Evolutionary conservation across 2,888 invertebrate species (phyloP).

Genomic region (Melanchra persicariae): DNA sequence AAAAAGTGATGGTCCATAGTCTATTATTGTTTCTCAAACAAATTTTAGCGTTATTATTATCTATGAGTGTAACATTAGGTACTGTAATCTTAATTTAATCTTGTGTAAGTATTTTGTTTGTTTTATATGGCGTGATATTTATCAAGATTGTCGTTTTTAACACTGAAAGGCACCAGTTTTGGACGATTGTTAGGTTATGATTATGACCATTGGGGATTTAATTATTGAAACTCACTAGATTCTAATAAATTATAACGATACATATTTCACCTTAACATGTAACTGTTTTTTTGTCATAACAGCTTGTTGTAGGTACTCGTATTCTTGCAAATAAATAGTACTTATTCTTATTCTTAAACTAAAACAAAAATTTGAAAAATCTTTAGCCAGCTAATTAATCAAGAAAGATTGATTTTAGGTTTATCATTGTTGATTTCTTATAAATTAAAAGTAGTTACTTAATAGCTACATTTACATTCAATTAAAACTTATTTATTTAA

Average conservation of each 20-base stretch:
- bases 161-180: too few relatives aligned
- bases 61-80: background rate
- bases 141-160: background rate
- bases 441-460: background rate
- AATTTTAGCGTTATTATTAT: background rate
- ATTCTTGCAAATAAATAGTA: too few relatives aligned
- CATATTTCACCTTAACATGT: too few relatives aligned
- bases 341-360: background rate
- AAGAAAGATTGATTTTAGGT: background rate
- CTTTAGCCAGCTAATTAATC: background rate
- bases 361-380: background rate
- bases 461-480: conserved; percentile 2
- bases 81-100: conserved; percentile 11
- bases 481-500: conserved; percentile 12
- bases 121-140: background rate
- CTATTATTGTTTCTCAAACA: conserved; percentile 4
- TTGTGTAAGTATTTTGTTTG: conserved; percentile 17
- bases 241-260: too few relatives aligned
- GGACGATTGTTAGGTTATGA: too few relatives aligned
- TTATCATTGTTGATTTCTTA: background rate
- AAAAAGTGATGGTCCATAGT: background rate
- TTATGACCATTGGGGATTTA: too few relatives aligned
- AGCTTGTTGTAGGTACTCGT: too few relatives aligned
- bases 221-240: too few relatives aligned
- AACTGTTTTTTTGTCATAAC: too few relatives aligned